phyloP scores from a whole-genome alignment of 2,113 vertebrate genomes.

The Clarias macrocephalus region DNA sequence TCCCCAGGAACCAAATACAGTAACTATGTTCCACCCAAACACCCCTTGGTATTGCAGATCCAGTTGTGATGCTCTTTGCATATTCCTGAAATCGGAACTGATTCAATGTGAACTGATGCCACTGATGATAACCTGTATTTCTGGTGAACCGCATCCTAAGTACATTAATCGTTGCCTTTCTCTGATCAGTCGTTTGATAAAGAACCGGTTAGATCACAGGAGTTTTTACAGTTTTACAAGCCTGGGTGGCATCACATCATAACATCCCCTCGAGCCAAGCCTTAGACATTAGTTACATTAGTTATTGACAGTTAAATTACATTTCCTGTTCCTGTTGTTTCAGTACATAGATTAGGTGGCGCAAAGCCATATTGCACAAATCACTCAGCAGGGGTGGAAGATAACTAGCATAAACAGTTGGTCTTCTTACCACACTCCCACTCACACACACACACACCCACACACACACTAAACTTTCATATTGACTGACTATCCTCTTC shows the following conservation, averaged over 20 bases:
- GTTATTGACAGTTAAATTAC: not conserved
- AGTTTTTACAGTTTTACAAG: not conserved
- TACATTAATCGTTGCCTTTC: not conserved
- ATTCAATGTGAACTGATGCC: not conserved
- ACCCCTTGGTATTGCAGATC: not conserved
- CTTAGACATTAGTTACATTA: not conserved
- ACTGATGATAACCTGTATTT: not conserved
- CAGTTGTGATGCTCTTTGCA: not conserved
- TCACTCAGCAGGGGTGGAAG: not conserved
- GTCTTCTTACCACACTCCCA: not conserved
- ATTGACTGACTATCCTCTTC: constrained; percentile 4
- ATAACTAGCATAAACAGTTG: not conserved
- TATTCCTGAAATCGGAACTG: not conserved
- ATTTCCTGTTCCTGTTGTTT: not conserved
- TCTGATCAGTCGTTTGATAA: not conserved
- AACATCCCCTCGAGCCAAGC: not conserved
- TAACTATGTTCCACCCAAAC: not conserved
- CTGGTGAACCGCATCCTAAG: too few species aligned
- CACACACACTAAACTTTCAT: not conserved
- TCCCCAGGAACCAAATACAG: not conserved
- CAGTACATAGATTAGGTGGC: not conserved
- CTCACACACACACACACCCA: not conserved
- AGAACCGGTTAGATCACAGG: not conserved
- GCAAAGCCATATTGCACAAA: constrained; percentile 14
- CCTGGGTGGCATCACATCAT: not conserved